Percentiles rank a stretch among this genome's conserved stretches.
Evolutionary conservation across 2,797 vertebrate species (phyloP).

Genomic region (Micromesistius poutassou): DNA sequence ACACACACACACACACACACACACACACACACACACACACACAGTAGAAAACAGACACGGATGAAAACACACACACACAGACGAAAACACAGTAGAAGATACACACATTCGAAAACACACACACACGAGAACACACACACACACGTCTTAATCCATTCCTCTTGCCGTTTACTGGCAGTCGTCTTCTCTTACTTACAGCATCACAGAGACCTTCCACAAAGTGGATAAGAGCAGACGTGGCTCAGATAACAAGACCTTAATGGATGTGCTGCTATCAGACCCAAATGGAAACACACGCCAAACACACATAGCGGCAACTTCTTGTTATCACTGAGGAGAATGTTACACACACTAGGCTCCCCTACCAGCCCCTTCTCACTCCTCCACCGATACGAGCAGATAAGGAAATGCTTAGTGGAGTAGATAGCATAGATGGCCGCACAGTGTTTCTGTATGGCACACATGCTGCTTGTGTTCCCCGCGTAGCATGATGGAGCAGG

Average conservation of each 20-base stretch:
- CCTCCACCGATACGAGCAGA: neutral
- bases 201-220: neutral
- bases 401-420: neutral
- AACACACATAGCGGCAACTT: neutral
- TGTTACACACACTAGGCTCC: neutral
- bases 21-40: neutral
- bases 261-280: neutral
- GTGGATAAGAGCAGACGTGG: slow-evolving; percentile 13
- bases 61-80: no score
- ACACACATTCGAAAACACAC: no score
- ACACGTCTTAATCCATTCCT: neutral
- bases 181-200: neutral
- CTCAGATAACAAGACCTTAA: slow-evolving; percentile 16
- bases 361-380: neutral
- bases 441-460: neutral
- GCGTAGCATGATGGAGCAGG: neutral
- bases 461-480: neutral
- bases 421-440: neutral
- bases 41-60: no score
- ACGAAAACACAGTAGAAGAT: no score
- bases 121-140: neutral
- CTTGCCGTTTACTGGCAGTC: neutral
- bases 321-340: slow-evolving; percentile 9
- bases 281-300: neutral
- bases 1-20: neutral